Conservation (phyloP, 2,888 invertebrate species). For the Parthenolecanium corni region DNA sequence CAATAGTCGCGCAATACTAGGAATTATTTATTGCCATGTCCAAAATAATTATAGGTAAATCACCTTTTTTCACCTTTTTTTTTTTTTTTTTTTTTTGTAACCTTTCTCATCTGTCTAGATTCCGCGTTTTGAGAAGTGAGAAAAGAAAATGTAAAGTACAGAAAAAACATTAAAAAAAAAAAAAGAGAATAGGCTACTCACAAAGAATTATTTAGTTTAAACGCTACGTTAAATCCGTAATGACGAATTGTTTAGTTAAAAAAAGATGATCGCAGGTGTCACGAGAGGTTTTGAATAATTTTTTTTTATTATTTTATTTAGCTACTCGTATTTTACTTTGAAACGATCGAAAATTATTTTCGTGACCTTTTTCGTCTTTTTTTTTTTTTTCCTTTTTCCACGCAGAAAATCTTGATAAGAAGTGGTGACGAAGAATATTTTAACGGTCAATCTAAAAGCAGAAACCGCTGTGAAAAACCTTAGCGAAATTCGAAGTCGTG, state of each 20-base stretch:
- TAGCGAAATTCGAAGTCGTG: too few species aligned
- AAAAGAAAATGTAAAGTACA: too few species aligned
- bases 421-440: too few species aligned
- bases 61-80: slow-evolving; percentile 5
- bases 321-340: too few species aligned
- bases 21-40: slow-evolving; percentile 26
- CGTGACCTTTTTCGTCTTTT: too few species aligned
- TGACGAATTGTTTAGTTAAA: slow-evolving; percentile 1
- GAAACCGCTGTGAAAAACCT: too few species aligned
- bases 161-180: too few species aligned
- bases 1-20: slow-evolving; percentile 8
- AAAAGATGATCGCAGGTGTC: background rate
- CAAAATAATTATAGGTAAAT: slow-evolving; percentile 26
- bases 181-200: background rate
- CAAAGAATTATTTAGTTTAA: slow-evolving; percentile 3
- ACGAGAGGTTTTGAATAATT: background rate
- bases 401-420: too few species aligned
- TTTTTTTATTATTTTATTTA: background rate
- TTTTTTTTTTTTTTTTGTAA: background rate
- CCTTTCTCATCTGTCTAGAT: background rate
- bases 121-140: background rate
- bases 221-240: slow-evolving; percentile 7
- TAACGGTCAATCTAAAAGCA: too few species aligned
- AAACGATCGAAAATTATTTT: too few species aligned
- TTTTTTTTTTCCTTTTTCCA: too few species aligned